phyloP scores from a whole-genome alignment of 2,797 vertebrate genomes.

The Myiothlypis coronata region DNA sequence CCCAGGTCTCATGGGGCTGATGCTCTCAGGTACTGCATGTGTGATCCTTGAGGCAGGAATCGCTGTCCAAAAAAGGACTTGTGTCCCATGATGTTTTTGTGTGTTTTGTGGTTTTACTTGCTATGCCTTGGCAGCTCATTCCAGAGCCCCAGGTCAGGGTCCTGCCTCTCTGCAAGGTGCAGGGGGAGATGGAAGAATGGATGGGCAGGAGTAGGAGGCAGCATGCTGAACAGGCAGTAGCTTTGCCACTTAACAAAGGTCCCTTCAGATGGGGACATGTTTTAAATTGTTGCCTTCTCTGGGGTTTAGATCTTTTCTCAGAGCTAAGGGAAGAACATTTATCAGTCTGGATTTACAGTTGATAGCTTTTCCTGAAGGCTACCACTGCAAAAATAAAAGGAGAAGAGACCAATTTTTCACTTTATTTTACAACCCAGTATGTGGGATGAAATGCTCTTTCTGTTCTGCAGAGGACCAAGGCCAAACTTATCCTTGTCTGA shows the following conservation, averaged over 20 bases:
- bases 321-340: background rate
- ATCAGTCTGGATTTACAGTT: background rate
- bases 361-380: background rate
- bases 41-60: background rate
- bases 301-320: background rate
- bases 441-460: background rate
- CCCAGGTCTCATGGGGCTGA: background rate
- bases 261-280: background rate
- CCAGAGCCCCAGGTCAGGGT: background rate
- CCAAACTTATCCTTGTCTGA: background rate
- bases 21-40: background rate
- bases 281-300: background rate
- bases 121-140: background rate
- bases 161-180: background rate
- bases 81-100: background rate
- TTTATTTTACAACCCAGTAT: background rate
- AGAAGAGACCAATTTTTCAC: background rate
- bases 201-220: background rate
- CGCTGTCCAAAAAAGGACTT: background rate
- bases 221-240: background rate
- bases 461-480: background rate
- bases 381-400: background rate
- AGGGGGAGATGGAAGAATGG: background rate
- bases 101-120: background rate
- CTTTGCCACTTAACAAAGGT: background rate